Conservation (phyloP, 2,113 vertebrate species). For the Microcebus tavaratra region DNA sequence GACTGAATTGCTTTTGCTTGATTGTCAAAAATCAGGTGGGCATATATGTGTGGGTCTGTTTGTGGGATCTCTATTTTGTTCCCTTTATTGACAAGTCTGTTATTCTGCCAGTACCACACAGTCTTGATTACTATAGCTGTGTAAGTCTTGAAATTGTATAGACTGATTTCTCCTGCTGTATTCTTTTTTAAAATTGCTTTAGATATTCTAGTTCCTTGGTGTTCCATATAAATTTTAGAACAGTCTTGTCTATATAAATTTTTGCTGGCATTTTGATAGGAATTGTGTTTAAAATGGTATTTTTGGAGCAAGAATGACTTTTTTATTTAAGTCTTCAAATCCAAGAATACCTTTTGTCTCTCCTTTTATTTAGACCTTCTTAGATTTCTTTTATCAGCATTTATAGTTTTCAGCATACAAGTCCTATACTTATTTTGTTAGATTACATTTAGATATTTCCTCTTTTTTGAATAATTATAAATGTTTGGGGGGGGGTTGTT, state of each 20-base stretch:
- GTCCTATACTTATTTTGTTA: not conserved
- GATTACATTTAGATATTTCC: not conserved
- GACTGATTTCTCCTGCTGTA: not conserved
- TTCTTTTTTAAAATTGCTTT: not conserved
- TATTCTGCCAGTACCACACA: not conserved
- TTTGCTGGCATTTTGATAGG: not conserved
- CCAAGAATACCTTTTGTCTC: not conserved
- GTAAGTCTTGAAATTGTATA: not conserved
- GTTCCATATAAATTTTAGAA: not conserved
- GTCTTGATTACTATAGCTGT: not conserved
- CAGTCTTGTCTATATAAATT: not conserved
- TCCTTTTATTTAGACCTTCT: not conserved
- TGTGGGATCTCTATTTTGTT: not conserved
- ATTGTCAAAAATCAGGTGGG: not conserved
- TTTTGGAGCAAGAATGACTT: not conserved
- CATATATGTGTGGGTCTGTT: not conserved
- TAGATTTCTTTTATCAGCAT: not conserved
- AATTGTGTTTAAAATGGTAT: not conserved
- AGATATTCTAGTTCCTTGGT: not conserved
- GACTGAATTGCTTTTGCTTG: conserved; percentile 4
- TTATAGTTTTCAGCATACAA: not conserved
- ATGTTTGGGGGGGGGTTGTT: no score
- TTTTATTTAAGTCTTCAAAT: not conserved
- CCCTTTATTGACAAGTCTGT: not conserved
- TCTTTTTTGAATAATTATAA: not conserved